Evolutionary conservation across 2,113 vertebrate genomes (phyloP).

Genomic region (Pelecanoides urinatrix): DNA sequence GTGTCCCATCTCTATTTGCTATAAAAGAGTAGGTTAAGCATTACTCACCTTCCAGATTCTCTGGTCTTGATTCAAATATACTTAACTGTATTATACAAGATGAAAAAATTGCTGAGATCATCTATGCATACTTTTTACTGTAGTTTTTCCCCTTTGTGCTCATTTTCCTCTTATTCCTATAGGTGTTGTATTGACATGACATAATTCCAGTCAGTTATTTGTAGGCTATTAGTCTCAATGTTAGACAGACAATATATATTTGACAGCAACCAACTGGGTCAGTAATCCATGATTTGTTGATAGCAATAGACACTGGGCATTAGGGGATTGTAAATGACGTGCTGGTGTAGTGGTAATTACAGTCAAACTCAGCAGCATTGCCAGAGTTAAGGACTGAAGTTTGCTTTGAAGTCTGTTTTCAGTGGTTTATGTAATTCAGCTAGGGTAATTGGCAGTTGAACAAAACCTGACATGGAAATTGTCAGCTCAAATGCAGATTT

Average conservation of each 20-base stretch:
- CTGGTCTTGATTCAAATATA: not conserved
- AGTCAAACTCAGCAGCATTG: not conserved
- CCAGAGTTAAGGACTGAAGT: not conserved
- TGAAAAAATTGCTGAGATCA: not conserved
- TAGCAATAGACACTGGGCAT: not conserved
- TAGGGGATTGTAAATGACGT: not conserved
- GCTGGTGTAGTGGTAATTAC: not conserved
- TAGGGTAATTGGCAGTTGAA: not conserved
- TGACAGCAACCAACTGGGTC: not conserved
- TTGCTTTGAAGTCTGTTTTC: conserved; percentile 4
- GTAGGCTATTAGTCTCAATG: not conserved
- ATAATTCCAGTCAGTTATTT: not conserved
- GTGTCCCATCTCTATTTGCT: not conserved
- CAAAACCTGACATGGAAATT: not conserved
- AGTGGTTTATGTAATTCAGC: not conserved
- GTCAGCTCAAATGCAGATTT: not conserved
- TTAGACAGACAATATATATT: not conserved
- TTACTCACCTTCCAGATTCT: not conserved
- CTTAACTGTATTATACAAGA: not conserved
- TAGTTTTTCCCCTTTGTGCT: not conserved
- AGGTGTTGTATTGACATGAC: not conserved
- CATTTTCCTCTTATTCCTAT: not conserved
- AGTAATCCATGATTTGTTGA: not conserved
- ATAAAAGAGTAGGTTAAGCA: not conserved
- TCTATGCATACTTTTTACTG: not conserved